phyloP scores from a whole-genome alignment of 1,140 invertebrate species.

The Medauroidea extradentata region DNA sequence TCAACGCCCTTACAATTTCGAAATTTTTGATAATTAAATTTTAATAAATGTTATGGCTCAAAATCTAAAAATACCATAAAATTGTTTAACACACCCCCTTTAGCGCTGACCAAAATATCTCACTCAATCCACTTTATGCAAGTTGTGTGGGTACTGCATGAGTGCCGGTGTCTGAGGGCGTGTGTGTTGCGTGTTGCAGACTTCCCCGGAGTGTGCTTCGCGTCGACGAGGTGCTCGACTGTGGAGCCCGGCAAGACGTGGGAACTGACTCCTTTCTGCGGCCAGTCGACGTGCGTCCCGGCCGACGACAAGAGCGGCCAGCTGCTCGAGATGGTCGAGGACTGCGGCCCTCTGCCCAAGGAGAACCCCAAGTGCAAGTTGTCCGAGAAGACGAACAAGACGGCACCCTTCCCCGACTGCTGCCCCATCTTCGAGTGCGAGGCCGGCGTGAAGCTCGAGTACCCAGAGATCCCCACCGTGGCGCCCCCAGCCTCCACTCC shows the following conservation, averaged over 20 bases:
- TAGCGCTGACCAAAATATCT: too few relatives aligned
- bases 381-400: constrained; percentile 80
- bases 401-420: constrained; percentile 76
- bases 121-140: too few relatives aligned
- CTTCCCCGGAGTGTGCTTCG: constrained; percentile 85
- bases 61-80: too few relatives aligned
- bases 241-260: constrained; percentile 76
- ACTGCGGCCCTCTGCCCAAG: constrained; percentile 79
- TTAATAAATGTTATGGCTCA: too few relatives aligned
- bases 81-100: too few relatives aligned
- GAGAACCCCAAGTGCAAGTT: constrained; percentile 84
- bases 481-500: constrained; percentile 43
- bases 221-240: constrained; percentile 81
- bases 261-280: constrained; percentile 83
- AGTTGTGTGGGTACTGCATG: constrained; percentile 48
- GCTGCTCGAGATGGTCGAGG: constrained; percentile 74
- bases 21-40: too few relatives aligned
- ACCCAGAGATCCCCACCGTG: constrained; percentile 70
- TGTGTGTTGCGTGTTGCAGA: constrained; percentile 49
- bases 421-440: constrained; percentile 83
- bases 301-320: constrained; percentile 61
- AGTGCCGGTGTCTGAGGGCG: too few relatives aligned
- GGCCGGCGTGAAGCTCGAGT: constrained; percentile 75
- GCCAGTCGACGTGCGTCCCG: constrained; percentile 76
- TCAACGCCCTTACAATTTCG: too few relatives aligned